Evolutionary conservation across 2,888 invertebrate genomes (phyloP).

Genomic region (Zonitis immaculata): DNA sequence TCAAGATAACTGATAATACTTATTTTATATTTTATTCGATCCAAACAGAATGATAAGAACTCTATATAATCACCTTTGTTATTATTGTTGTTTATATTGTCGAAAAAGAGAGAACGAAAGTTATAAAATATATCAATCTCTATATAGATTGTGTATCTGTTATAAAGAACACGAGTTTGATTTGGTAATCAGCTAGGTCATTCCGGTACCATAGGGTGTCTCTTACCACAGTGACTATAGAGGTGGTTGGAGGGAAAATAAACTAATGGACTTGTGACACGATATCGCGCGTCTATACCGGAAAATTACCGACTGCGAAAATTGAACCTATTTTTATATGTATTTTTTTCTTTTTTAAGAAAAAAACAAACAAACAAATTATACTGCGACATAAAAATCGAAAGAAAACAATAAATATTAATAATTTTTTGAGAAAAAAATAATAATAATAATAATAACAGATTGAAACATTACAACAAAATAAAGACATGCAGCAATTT

Average conservation of each 20-base stretch:
- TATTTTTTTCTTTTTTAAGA: constrained; percentile 21
- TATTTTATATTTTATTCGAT: neutral
- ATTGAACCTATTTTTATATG: constrained; percentile 42
- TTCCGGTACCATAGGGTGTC: constrained; percentile 49
- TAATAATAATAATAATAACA: neutral
- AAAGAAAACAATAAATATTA: neutral
- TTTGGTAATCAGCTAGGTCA: constrained; percentile 46
- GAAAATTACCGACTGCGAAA: constrained; percentile 45
- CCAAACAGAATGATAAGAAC: neutral
- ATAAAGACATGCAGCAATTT: neutral
- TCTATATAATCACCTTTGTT: neutral
- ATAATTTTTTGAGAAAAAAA: neutral
- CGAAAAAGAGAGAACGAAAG: constrained; percentile 11
- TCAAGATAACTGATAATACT: neutral
- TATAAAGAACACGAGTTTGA: constrained; percentile 42
- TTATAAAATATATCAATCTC: constrained; percentile 11
- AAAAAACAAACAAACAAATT: constrained; percentile 17
- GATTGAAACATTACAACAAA: constrained; percentile 1
- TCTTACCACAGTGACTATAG: constrained; percentile 38
- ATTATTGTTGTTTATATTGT: constrained; percentile 4
- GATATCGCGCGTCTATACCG: constrained; percentile 37
- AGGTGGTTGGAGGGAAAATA: constrained; percentile 31
- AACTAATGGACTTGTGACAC: constrained; percentile 42
- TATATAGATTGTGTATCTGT: constrained; percentile 25
- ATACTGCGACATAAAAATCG: neutral